phyloP scores from a whole-genome alignment of 1,140 invertebrate species.

The Steinernema feltiae region DNA sequence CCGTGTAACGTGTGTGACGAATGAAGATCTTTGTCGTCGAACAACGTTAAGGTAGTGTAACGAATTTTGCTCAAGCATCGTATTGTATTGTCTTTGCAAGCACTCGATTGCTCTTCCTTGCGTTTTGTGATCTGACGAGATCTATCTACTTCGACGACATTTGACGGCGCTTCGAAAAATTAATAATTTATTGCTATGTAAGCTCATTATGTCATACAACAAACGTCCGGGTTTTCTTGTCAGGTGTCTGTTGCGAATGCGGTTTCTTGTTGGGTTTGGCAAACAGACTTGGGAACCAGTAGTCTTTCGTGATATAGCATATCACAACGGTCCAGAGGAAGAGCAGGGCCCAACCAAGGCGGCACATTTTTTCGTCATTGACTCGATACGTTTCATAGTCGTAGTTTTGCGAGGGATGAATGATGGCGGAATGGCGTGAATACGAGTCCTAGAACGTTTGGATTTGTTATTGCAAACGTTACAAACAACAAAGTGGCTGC shows the following conservation, averaged over 20 bases:
- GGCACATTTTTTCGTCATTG: not conserved
- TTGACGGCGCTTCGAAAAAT: too few species aligned
- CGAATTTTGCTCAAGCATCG: not conserved
- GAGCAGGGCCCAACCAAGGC: not conserved
- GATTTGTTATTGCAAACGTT: not conserved
- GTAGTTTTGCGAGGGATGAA: not conserved
- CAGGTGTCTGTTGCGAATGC: not conserved
- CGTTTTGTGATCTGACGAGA: constrained; percentile 76
- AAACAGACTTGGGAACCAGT: not conserved
- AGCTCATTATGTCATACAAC: too few species aligned
- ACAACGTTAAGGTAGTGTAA: constrained; percentile 47
- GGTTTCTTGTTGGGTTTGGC: not conserved
- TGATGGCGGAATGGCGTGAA: not conserved
- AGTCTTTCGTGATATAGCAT: constrained; percentile 5
- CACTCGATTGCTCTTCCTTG: constrained; percentile 73
- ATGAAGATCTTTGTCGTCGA: constrained; percentile 67
- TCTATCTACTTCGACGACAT: too few species aligned
- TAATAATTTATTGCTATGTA: too few species aligned
- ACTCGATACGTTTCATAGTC: not conserved
- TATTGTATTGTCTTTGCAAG: constrained; percentile 56
- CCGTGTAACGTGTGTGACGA: constrained; percentile 90
- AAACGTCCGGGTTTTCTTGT: not conserved
- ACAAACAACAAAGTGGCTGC: too few species aligned
- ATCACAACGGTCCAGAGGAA: not conserved
- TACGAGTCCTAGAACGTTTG: not conserved